Evolutionary conservation across 2,797 vertebrate genomes (phyloP).

Genomic region (Oceanodroma leucorhoa): DNA sequence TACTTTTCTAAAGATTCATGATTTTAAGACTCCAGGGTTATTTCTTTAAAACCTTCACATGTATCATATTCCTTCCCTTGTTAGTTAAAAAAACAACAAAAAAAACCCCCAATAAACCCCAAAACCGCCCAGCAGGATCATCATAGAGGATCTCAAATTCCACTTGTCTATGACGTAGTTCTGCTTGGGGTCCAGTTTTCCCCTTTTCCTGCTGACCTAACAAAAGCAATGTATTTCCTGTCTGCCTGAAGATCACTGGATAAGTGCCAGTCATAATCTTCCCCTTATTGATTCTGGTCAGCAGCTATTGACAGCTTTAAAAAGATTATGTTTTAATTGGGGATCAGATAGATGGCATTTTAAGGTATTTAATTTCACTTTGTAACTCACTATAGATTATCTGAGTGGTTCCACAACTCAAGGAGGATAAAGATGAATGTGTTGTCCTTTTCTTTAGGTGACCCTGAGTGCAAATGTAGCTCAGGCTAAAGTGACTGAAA

Average conservation of each 20-base stretch:
- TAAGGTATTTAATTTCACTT: conserved; percentile 76
- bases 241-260: conserved; percentile 66
- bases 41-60: background rate
- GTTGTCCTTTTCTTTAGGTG: conserved; percentile 79
- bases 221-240: conserved; percentile 67
- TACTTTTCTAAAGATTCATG: background rate
- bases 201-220: conserved; percentile 51
- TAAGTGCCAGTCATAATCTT: conserved; percentile 80
- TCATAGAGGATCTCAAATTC: background rate
- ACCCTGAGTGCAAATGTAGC: conserved; percentile 72
- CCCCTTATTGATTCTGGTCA: conserved; percentile 79
- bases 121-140: background rate
- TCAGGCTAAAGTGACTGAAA: conserved; percentile 78
- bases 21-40: background rate
- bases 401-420: conserved; percentile 68
- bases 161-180: background rate
- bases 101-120: background rate
- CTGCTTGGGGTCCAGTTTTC: conserved; percentile 23
- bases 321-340: conserved; percentile 87
- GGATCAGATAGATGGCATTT: conserved; percentile 79
- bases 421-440: conserved; percentile 81
- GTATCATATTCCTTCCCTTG: background rate
- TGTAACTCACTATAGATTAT: conserved; percentile 72
- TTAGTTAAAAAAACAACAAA: background rate
- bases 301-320: conserved; percentile 81